A percentile compares a stretch with the other conserved stretches of the same genome.
Conservation (phyloP, 1,140 invertebrate genomes). For the Diachasma alloeum region DNA sequence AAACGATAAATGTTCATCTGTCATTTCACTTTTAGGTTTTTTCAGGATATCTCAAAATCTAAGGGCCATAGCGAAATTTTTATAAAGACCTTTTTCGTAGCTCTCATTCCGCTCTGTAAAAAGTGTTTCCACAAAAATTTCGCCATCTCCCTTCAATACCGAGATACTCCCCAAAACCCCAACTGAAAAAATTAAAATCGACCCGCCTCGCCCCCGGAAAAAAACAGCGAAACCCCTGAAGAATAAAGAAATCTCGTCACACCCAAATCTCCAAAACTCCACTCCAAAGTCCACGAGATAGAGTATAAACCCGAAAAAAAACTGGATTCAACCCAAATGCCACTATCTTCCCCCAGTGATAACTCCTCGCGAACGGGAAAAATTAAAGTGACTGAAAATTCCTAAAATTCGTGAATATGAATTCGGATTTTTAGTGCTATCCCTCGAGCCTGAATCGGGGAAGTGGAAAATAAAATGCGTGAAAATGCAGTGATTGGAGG, state of each 20-base stretch:
- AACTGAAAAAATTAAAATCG: not conserved
- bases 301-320: too few species aligned
- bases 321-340: not conserved
- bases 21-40: too few species aligned
- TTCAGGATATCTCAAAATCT: not conserved
- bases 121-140: not conserved
- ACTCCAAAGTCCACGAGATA: not conserved
- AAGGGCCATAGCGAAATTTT: not conserved
- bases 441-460: not conserved
- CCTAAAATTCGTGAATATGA: too few species aligned
- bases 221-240: too few species aligned
- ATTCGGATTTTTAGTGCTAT: too few species aligned
- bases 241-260: not conserved
- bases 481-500: not conserved
- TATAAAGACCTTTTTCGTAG: conserved; percentile 15
- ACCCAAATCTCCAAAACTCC: not conserved
- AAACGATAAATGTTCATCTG: too few species aligned
- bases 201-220: too few species aligned
- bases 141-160: not conserved
- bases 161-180: not conserved
- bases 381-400: too few species aligned
- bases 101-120: not conserved
- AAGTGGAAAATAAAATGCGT: not conserved
- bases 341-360: not conserved
- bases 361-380: not conserved